Evolutionary conservation across 2,113 vertebrate genomes (phyloP), one percentile per base, ranked within the genome.

Genomic region (Bubo scandiacus): DNA sequence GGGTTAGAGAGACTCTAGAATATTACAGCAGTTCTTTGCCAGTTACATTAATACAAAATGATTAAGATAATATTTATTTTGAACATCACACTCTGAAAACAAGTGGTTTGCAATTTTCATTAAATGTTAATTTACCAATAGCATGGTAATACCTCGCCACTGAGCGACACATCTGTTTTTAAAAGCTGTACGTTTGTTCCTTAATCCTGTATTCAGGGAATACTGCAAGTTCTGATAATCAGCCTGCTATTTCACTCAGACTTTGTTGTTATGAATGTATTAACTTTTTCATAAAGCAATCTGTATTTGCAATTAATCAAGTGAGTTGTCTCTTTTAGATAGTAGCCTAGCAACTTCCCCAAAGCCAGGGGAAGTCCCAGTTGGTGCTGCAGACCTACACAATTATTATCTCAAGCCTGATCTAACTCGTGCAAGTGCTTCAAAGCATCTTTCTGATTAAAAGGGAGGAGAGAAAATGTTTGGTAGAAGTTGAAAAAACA

Each of bases 271-370:
- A 96, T 91, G 97, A 97, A 97, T 97, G 90, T 90, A 97, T 97
- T 94, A 96, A 97, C 63, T 96, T 97, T 94, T 96, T 91, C 92
- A 91, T 97, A 88, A 92, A 97, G 86, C 58, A 90, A 78, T 97
- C 96, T 97, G 90, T 95, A 95, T 97, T 98, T 98, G 96, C 97
- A 98, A 97, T 97, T 98, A 98, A 98, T 98, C 97, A 98, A 98
- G 96, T 92, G 81, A 98, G 85, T 98, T 98, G 94, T 97, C 94
- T 97, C 91, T 98, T 98, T 97, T 97, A 96, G 97, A 98, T 97
- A 97, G 97, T 97, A 97, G 91, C 98, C 96, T 98, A 98, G 98
- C 97, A 98, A 98, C 97, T 97, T 97, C 79, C 36, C 75, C 22
- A 25, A 95, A 91, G 88, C 59, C 85, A 90, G 61, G 77, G 88